Evolutionary conservation across 2,888 invertebrate species (phyloP), one percentile per base, ranked within the genome.

Genomic region (Smittia aterrima): DNA sequence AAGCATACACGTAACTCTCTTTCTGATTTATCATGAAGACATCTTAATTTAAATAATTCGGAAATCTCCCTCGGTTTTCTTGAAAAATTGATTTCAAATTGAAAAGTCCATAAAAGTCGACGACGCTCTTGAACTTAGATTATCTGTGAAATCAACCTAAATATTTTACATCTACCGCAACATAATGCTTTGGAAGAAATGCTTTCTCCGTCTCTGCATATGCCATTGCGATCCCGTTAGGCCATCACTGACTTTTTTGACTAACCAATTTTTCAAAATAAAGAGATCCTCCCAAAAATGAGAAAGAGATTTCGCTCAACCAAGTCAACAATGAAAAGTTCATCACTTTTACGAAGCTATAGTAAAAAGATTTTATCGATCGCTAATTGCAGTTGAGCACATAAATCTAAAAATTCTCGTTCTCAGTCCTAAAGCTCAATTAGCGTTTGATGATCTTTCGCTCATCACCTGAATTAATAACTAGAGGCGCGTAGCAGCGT

Each of bases 161-260:
- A 22, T 22, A 58, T 58, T 58, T 11, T 58, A 6, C 7, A 13
- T 13, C 13, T 22, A 58, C 20, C 22, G 16, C 16, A n/a, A 3
- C 58, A 22, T 58, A n/a, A 4, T 58, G 18, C 22, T 18, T 38
- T 3, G 58, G 18, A 18, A 20, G 22, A 58, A 7, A 58, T 20
- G 58, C 58, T 58, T 22, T 58, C 58, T 58, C 58, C 18, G 58
- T 13, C 58, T 58, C 54, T n/a, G 18, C 53, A 71, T 1, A 58
- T 58, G 47, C n/a, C n/a, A 47, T 47, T 47, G 2, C n/a, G 16
- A 22, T 2, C 22, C 70, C 70, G 70, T 71, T 71, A 71, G 70
- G 54, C 53, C 70, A 67, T 38, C 40, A 67, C 7, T 25, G 68
- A 7, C 68, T 47, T 47, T 38, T 38, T 6, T 16, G n/a, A 47